Evolutionary conservation across 2,888 invertebrate genomes (phyloP), one percentile per base, ranked within the genome.

Genomic region (Pollenia angustigena): DNA sequence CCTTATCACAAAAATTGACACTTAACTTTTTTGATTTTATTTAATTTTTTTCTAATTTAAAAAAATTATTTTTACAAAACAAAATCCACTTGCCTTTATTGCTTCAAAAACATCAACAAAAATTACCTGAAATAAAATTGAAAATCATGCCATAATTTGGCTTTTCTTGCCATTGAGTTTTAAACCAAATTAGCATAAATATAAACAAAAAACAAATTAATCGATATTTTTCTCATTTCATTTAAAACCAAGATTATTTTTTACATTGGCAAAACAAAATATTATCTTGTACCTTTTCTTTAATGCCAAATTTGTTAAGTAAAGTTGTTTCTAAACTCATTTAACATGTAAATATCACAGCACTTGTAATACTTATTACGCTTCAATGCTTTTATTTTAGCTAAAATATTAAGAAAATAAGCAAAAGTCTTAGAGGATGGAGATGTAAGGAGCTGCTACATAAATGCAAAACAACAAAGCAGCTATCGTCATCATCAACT

Each of bases 321-420:
- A 40, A 54, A 64, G 4, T 56, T 75, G 44, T 60, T 68, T 75
- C 18, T 44, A 44, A 58, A 50, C 75, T 76, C 52, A 85, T 85
- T 85, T 81, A 78, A 72, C 58, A 81, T 78, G 69, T 54, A 72
- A 85, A 81, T 85, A 81, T 62, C 50, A 32, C 44, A 54, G 81
- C 66, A 60, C 81, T 81, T 81, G 66, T 78, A 85, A 58, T 56
- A 71, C 76, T 76, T 78, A 72, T 68, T 52, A 81, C 72, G 46
- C 85, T 78, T 78, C 58, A 81, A 52, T 85, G 78, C 44, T 58
- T 81, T 58, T 18, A 56, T 75, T 85, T 69, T 11, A 48, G 60
- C 56, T n/a, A 16, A 50, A 50, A 50, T 58, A 68, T 60, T 54
- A 46, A 8, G 23, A 56, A 56, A 18, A 32, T 32, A 66, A 46